A percentile compares a stretch with the other conserved stretches of the same genome.
These are phyloP conservation scores for Alectoris magna DNA, from an alignment of 2,797 vertebrate genomes.

Conservation along the genomic window DNA sequence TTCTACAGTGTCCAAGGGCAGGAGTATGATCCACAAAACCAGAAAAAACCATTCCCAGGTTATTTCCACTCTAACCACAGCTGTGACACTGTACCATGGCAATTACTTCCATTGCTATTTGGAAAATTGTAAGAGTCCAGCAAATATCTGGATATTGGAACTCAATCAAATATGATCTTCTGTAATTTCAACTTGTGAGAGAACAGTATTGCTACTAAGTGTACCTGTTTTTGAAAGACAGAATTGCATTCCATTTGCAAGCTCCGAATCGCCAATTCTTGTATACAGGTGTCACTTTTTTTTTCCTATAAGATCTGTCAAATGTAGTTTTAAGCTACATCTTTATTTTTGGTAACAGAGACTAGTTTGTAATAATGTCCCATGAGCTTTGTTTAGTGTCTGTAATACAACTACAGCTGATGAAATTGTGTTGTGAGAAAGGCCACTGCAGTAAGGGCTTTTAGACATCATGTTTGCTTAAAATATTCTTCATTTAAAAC, in stretches of 20 bases:
- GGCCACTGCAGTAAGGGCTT: background rate
- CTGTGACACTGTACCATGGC: background rate
- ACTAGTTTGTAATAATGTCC: background rate
- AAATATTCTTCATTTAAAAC: background rate
- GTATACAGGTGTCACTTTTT: background rate
- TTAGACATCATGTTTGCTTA: background rate
- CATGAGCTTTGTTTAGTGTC: background rate
- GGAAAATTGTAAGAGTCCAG: background rate
- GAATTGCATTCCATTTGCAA: background rate
- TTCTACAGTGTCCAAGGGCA: background rate
- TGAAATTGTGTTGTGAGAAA: background rate
- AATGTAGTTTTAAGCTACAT: background rate
- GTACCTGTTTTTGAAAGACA: background rate
- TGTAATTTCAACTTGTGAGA: background rate
- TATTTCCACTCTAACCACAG: background rate
- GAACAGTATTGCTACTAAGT: background rate
- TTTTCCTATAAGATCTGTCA: background rate
- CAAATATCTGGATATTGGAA: background rate
- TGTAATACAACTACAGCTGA: background rate
- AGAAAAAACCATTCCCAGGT: background rate
- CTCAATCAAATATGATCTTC: background rate
- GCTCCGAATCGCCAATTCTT: background rate
- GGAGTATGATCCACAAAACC: background rate
- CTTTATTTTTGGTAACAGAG: background rate
- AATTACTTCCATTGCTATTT: background rate